These are phyloP conservation scores for Elaeidobius kamerunicus DNA, from an alignment of 2,888 invertebrate species.

Conservation along the genomic window DNA sequence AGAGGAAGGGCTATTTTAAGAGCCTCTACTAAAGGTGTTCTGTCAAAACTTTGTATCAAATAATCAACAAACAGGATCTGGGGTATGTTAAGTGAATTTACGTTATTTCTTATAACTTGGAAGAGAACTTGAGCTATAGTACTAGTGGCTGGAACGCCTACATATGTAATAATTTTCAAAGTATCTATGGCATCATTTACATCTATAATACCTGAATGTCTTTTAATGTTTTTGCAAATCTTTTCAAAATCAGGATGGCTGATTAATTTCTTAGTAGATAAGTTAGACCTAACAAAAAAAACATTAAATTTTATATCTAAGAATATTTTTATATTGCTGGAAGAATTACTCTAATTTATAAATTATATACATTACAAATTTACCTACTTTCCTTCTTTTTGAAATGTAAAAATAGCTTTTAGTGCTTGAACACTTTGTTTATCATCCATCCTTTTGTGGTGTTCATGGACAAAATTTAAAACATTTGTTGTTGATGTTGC, in stretches of 20 bases:
- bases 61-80: constrained; percentile 64
- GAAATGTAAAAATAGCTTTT: constrained; percentile 54
- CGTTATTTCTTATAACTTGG: constrained; percentile 59
- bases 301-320: not conserved
- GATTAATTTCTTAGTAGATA: constrained; percentile 50
- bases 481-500: constrained; percentile 50
- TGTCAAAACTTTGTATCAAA: constrained; percentile 52
- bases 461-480: constrained; percentile 50
- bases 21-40: constrained; percentile 60
- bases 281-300: constrained; percentile 45
- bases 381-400: constrained; percentile 52
- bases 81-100: constrained; percentile 58
- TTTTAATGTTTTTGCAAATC: constrained; percentile 58
- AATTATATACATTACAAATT: not conserved
- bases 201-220: constrained; percentile 54
- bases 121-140: constrained; percentile 61
- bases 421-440: constrained; percentile 58
- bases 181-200: constrained; percentile 57
- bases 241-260: constrained; percentile 57
- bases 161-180: constrained; percentile 56
- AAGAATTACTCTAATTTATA: not conserved
- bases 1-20: constrained; percentile 63
- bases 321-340: not conserved
- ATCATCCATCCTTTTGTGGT: constrained; percentile 52
- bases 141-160: constrained; percentile 58